Percentiles rank a stretch among this genome's conserved stretches.
phyloP scores from a whole-genome alignment of 2,888 invertebrate genomes.

The Oxytorus armatus region DNA sequence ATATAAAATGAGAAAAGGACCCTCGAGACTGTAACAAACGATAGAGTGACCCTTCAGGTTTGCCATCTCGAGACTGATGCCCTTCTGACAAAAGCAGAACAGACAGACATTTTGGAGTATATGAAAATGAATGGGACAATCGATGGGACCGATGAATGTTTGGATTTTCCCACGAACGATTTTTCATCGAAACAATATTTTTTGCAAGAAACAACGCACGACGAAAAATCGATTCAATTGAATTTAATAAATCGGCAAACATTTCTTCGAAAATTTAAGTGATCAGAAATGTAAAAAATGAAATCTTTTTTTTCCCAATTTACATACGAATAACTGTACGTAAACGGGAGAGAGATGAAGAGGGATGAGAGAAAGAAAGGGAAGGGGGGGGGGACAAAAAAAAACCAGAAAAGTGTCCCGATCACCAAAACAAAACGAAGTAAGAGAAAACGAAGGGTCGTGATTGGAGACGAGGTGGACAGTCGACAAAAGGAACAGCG shows the following conservation, averaged over 20 bases:
- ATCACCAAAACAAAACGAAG: slow-evolving; percentile 40
- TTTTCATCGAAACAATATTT: too few relatives aligned
- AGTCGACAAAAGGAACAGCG: slow-evolving; percentile 33
- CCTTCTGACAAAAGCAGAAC: too few relatives aligned
- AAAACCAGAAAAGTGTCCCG: slow-evolving; percentile 26
- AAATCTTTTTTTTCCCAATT: too few relatives aligned
- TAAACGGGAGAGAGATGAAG: neutral
- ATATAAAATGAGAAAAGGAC: slow-evolving; percentile 46
- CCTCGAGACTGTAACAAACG: slow-evolving; percentile 26
- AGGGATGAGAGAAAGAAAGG: neutral
- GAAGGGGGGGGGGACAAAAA: neutral
- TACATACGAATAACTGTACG: neutral
- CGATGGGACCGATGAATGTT: neutral
- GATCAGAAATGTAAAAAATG: too few relatives aligned
- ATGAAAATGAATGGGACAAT: slow-evolving; percentile 9
- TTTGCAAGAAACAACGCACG: too few relatives aligned
- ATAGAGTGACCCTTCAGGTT: slow-evolving; percentile 12
- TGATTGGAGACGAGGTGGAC: slow-evolving; percentile 23
- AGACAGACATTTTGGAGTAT: too few relatives aligned
- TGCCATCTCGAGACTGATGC: neutral
- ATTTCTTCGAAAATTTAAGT: too few relatives aligned
- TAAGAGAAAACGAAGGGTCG: slow-evolving; percentile 42
- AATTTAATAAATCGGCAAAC: too few relatives aligned
- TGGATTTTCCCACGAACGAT: slow-evolving; percentile 8
- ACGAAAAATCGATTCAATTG: too few relatives aligned